Percentiles rank a stretch among this genome's conserved stretches.
Evolutionary conservation across 2,888 invertebrate species (phyloP).

Genomic region (Zygaena filipendulae): DNA sequence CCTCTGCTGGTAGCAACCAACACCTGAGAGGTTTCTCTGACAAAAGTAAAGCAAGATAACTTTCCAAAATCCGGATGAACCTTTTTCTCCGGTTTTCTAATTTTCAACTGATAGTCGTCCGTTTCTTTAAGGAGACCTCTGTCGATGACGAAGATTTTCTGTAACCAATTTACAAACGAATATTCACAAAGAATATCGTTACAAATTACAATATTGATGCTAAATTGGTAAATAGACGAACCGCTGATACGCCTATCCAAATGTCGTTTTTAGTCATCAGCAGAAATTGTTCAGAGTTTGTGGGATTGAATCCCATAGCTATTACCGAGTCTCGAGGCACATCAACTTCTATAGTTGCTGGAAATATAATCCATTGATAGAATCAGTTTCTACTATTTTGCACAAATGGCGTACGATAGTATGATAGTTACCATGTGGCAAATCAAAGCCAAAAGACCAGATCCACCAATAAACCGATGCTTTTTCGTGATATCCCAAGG

Average conservation of each 20-base stretch:
- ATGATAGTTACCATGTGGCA: constrained; percentile 58
- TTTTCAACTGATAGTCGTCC: constrained; percentile 35
- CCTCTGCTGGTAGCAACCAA: constrained; percentile 61
- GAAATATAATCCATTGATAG: constrained; percentile 13
- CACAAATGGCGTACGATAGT: constrained; percentile 3
- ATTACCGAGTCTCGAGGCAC: constrained; percentile 28
- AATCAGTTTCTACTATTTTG: background rate
- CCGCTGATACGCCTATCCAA: constrained; percentile 39
- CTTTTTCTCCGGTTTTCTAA: constrained; percentile 28
- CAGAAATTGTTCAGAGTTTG: constrained; percentile 36
- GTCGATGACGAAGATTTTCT: constrained; percentile 45
- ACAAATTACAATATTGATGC: no score
- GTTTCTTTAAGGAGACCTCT: constrained; percentile 40
- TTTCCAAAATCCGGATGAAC: constrained; percentile 37
- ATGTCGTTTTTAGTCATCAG: constrained; percentile 41
- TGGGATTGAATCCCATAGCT: constrained; percentile 41
- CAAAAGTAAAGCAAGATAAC: constrained; percentile 62
- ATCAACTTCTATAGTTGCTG: constrained; percentile 27
- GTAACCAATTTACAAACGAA: constrained; percentile 13
- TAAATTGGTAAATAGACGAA: no score
- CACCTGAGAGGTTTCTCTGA: constrained; percentile 51
- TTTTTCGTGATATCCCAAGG: constrained; percentile 53
- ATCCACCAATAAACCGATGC: constrained; percentile 69
- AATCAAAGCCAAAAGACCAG: constrained; percentile 65
- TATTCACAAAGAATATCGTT: background rate